Conservation (phyloP, 2,113 vertebrate species). For the Pogonocichla stellata region DNA sequence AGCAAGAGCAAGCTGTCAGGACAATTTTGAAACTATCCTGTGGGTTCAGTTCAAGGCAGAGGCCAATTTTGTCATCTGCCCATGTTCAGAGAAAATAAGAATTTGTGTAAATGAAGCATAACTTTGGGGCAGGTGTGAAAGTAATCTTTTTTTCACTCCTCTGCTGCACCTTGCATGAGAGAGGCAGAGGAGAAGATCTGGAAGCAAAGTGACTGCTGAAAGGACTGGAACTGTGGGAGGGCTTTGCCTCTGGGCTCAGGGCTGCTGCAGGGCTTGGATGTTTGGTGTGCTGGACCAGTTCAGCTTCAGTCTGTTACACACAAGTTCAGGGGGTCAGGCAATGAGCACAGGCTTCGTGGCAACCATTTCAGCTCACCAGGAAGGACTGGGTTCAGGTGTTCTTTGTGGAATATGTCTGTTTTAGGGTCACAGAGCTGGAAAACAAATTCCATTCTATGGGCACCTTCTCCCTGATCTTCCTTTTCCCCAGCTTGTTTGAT, state of each 20-base stretch:
- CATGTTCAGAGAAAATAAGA: not conserved
- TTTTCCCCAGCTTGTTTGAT: not conserved
- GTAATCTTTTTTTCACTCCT: not conserved
- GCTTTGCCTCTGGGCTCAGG: not conserved
- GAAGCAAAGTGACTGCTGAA: not conserved
- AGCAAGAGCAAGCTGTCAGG: not conserved
- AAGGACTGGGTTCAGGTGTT: not conserved
- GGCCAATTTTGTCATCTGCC: not conserved
- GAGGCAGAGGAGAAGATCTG: not conserved
- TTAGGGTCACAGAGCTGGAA: not conserved
- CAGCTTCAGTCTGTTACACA: not conserved
- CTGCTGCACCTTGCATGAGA: not conserved
- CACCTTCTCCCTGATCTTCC: not conserved
- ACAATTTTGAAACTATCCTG: rapidly evolving
- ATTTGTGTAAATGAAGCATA: not conserved
- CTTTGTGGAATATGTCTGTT: not conserved
- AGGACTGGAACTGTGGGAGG: not conserved
- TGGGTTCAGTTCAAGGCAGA: not conserved
- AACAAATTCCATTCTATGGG: not conserved
- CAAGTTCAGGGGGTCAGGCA: rapidly evolving
- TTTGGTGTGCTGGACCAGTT: not conserved
- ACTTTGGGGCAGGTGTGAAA: not conserved
- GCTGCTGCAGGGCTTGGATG: not conserved
- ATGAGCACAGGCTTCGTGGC: not conserved
- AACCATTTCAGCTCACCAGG: not conserved